Percentiles rank a stretch among this genome's conserved stretches.
Conservation (phyloP, 1,140 invertebrate species). For the Pachyrhynchus sulphureomaculatus region DNA sequence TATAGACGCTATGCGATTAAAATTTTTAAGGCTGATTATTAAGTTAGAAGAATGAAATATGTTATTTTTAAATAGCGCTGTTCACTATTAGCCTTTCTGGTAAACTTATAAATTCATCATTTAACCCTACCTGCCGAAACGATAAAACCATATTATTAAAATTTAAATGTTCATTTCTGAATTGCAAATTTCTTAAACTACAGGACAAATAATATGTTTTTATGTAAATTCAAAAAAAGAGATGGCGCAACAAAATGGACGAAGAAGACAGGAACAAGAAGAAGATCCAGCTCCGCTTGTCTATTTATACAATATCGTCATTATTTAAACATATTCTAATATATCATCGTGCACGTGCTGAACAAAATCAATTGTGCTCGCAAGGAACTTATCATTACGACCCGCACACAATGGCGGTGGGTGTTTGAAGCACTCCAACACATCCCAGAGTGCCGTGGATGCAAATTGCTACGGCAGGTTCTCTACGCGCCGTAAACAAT, state of each 20-base stretch:
- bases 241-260: not conserved
- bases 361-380: constrained; percentile 47
- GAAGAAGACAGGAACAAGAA: not conserved
- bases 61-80: no score
- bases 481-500: constrained; percentile 38
- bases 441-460: constrained; percentile 40
- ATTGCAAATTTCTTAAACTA: not conserved
- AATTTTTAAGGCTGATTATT: no score
- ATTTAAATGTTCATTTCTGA: not conserved
- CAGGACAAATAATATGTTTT: no score
- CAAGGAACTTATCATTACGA: constrained; percentile 46
- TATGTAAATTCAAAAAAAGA: no score
- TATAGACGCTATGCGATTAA: no score
- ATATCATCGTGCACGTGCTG: constrained; percentile 48
- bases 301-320: constrained; percentile 47
- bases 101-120: no score
- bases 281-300: constrained; percentile 11
- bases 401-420: constrained; percentile 46
- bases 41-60: no score
- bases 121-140: no score
- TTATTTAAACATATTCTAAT: constrained; percentile 49
- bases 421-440: constrained; percentile 45
- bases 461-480: constrained; percentile 43
- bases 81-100: no score
- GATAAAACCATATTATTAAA: not conserved